These are phyloP conservation scores for Neodiprion lecontei DNA, from an alignment of 1,140 invertebrate species.

Conservation along the genomic window DNA sequence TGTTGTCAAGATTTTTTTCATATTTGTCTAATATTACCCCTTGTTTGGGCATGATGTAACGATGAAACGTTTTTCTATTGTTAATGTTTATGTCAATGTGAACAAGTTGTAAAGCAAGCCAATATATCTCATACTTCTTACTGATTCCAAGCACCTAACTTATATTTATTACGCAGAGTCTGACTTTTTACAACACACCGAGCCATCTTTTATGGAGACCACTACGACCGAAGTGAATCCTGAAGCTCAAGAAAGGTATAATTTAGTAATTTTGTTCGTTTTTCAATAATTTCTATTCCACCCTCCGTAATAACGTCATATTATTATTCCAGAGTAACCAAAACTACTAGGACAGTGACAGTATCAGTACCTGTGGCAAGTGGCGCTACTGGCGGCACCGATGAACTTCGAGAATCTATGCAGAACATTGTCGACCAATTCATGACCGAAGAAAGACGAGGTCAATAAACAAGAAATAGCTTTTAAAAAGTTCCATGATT, in stretches of 20 bases:
- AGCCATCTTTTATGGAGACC: conserved; percentile 64
- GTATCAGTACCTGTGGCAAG: conserved; percentile 48
- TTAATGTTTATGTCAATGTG: conserved; percentile 47
- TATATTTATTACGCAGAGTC: conserved; percentile 54
- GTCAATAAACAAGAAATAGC: conserved; percentile 29
- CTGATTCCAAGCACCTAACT: neutral
- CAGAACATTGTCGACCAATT: conserved; percentile 65
- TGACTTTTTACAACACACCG: conserved; percentile 68
- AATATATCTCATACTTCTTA: neutral
- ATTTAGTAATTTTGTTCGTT: conserved; percentile 8
- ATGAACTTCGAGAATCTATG: conserved; percentile 62
- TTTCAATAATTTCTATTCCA: conserved; percentile 4
- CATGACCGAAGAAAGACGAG: conserved; percentile 62
- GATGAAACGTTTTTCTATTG: conserved; percentile 44
- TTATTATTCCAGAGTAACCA: conserved; percentile 58
- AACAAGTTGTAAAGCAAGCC: conserved; percentile 20
- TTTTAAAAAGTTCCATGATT: neutral
- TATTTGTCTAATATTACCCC: conserved; percentile 57
- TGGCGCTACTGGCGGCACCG: conserved; percentile 37
- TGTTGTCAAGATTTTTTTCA: conserved; percentile 47
- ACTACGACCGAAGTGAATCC: conserved; percentile 64
- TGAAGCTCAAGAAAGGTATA: conserved; percentile 63
- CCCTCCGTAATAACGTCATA: conserved; percentile 8
- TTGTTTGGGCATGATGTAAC: conserved; percentile 60
- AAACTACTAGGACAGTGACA: conserved; percentile 58